phyloP scores from a whole-genome alignment of 2,888 invertebrate genomes.

The Tipula unca region DNA sequence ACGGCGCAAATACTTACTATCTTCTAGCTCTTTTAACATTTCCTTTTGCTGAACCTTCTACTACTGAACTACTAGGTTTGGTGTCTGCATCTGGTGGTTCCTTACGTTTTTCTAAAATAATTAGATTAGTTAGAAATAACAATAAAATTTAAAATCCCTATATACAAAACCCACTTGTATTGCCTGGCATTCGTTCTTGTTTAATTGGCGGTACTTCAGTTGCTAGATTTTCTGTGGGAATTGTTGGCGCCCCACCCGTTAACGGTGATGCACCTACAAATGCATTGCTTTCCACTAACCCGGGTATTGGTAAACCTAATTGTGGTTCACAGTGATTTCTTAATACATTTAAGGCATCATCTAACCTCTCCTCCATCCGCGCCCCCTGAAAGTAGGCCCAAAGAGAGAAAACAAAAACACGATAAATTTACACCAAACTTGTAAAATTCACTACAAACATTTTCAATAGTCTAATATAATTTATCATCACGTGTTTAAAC shows the following conservation, averaged over 20 bases:
- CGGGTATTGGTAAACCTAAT: constrained; percentile 43
- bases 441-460: constrained; percentile 21
- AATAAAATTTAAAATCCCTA: constrained; percentile 3
- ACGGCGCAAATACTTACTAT: constrained; percentile 54
- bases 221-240: constrained; percentile 21
- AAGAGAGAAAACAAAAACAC: constrained; percentile 21
- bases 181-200: constrained; percentile 39
- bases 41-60: constrained; percentile 41
- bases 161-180: constrained; percentile 36
- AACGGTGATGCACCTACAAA: constrained; percentile 39
- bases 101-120: constrained; percentile 51
- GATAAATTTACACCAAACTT: neutral
- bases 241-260: neutral
- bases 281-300: constrained; percentile 38
- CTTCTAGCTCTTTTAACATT: constrained; percentile 60
- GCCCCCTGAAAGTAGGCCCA: constrained; percentile 54
- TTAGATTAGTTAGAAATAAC: constrained; percentile 24
- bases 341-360: constrained; percentile 91
- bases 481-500: neutral
- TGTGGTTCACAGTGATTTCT: constrained; percentile 91
- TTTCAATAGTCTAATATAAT: constrained; percentile 28
- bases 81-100: constrained; percentile 64
- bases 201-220: constrained; percentile 36
- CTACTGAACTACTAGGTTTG: constrained; percentile 40
- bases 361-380: constrained; percentile 89